These are phyloP conservation scores for Nibea coibor DNA, from an alignment of 2,113 vertebrate species.

Conservation along the genomic window DNA sequence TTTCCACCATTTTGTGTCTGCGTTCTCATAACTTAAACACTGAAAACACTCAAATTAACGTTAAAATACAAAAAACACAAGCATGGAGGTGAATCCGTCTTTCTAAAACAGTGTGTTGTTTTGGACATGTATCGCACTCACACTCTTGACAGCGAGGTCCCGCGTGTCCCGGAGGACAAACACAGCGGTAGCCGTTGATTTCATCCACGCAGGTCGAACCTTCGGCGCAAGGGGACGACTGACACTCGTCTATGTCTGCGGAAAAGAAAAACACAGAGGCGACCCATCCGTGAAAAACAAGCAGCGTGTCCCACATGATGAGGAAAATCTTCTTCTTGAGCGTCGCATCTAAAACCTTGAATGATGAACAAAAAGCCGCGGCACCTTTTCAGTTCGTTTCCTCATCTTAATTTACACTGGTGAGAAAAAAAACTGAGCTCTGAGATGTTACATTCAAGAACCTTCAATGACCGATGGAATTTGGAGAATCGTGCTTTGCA, in stretches of 20 bases:
- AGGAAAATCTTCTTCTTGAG: neutral
- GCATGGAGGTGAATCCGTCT: neutral
- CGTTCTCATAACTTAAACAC: neutral
- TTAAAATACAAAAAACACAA: neutral
- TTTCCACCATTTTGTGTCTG: no score
- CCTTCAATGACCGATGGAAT: slow-evolving; percentile 8
- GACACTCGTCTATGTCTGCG: slow-evolving; percentile 95
- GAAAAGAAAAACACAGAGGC: neutral
- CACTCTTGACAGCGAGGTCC: slow-evolving; percentile 92
- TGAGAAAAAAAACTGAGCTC: slow-evolving; percentile 2
- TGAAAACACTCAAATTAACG: no score
- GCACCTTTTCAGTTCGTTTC: neutral
- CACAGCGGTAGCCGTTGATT: slow-evolving; percentile 91
- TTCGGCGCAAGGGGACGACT: slow-evolving; percentile 92
- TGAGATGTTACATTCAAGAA: slow-evolving; percentile 10
- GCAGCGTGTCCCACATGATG: neutral
- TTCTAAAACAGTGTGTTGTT: neutral
- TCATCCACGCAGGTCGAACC: slow-evolving; percentile 94
- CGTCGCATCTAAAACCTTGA: neutral
- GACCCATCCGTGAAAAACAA: neutral
- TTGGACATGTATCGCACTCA: slow-evolving; percentile 69
- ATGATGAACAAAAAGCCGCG: neutral
- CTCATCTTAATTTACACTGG: neutral
- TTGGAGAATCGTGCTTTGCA: slow-evolving; percentile 14
- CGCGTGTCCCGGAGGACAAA: slow-evolving; percentile 89